phyloP scores from a whole-genome alignment of 2,888 invertebrate genomes.

The Coenonympha arcania region DNA sequence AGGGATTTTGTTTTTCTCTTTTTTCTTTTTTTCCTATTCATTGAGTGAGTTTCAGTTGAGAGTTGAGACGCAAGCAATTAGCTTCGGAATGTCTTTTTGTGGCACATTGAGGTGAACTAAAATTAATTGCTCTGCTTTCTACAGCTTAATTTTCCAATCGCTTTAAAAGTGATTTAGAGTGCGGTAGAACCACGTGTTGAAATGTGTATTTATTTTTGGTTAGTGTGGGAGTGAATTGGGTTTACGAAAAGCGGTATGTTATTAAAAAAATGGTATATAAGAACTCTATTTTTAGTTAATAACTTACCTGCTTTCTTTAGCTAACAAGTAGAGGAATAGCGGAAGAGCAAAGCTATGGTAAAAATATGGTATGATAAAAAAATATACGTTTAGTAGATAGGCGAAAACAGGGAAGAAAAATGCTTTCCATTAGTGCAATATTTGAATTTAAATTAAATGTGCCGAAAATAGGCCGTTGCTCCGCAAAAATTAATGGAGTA shows the following conservation, averaged over 20 bases:
- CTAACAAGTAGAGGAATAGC: too few relatives aligned
- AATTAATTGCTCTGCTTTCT: slow-evolving; percentile 16
- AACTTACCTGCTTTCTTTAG: too few relatives aligned
- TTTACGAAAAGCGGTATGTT: not conserved
- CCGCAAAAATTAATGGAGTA: slow-evolving; percentile 23
- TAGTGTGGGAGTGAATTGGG: not conserved
- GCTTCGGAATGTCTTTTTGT: slow-evolving; percentile 22
- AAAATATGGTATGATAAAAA: too few relatives aligned
- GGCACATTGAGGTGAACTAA: slow-evolving; percentile 11
- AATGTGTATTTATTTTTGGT: not conserved
- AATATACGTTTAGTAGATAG: too few relatives aligned
- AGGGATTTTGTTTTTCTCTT: slow-evolving; percentile 18
- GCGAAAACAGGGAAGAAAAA: not conserved
- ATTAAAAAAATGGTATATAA: too few relatives aligned
- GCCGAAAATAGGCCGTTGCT: slow-evolving; percentile 17
- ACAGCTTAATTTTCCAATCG: slow-evolving; percentile 11
- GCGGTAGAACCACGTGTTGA: not conserved
- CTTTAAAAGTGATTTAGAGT: slow-evolving; percentile 16
- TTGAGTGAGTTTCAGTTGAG: slow-evolving; percentile 14
- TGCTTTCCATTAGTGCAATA: not conserved
- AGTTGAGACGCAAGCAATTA: slow-evolving; percentile 23
- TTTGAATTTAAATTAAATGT: slow-evolving; percentile 14
- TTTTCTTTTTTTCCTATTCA: slow-evolving; percentile 6
- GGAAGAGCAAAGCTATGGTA: too few relatives aligned
- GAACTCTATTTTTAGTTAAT: too few relatives aligned